Evolutionary conservation across 1,140 invertebrate genomes (phyloP), one percentile per base, ranked within the genome.

Genomic region (Heliconius eleuchia): DNA sequence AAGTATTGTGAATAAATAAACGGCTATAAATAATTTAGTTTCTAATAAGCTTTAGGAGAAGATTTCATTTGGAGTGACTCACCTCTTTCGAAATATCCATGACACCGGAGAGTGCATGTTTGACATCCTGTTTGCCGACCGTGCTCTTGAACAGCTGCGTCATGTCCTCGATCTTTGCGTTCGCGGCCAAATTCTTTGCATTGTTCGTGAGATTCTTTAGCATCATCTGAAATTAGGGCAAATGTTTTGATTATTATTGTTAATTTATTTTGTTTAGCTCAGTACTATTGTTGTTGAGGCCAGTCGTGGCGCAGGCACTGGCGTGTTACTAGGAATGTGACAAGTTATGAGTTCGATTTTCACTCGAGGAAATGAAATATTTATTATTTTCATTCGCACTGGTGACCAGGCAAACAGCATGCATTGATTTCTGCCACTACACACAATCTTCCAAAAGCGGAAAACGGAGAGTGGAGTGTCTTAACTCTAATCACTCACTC

Each of bases 141-240:
- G 99, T 98, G 88, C 98, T 98, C 91, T 99, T 98, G 92, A 99
- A 98, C 34, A 99, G 87, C 85, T 98, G 96, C 60, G 98, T 98
- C 97, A 99, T 98, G 87, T 99, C 99, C 94, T 99, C 98, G 74
- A 99, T 99, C 95, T 99, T 99, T 1, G 98, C 98, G 92, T 99
- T 99, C 1, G 98, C 98, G n/a, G 98, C 98, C 71, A 99, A 95
- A 89, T 98, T 98, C 93, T 99, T 99, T 0, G 98, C 98, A 94
- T 99, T 99, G 87, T 99, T 98, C 3, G 98, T 99, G 34, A 99
- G 94, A 93, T 98, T 98, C 90, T 99, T 99, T 90, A 99, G 96
- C 96, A 99, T 98, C 97, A 98, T 98, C 98, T 98, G 91, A 18
- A 66, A 66, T 66, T 9, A 11, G 57, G n/a, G 9, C 57, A 60